phyloP scores from a whole-genome alignment of 2,888 invertebrate genomes.

The Pristionchus exspectatus region DNA sequence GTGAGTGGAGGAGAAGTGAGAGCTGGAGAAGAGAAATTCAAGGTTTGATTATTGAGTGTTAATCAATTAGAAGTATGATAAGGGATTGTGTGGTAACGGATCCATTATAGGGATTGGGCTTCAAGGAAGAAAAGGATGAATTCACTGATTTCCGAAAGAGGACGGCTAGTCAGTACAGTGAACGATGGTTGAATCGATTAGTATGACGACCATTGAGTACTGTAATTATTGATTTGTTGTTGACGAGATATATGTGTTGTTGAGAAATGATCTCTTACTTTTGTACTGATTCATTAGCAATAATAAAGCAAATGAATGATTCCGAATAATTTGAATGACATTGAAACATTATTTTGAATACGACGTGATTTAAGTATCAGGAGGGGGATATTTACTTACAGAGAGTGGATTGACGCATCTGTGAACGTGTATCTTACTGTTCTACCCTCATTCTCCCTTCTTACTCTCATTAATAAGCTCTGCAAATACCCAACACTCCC shows the following conservation, averaged over 20 bases:
- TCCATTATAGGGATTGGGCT: constrained; percentile 38
- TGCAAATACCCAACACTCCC: constrained; percentile 1
- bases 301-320: not conserved
- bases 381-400: not conserved
- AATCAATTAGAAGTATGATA: not conserved
- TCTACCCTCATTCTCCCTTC: not conserved
- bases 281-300: not conserved
- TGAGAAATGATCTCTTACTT: not conserved
- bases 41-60: constrained; percentile 81
- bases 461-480: constrained; percentile 24
- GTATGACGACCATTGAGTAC: not conserved
- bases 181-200: constrained; percentile 40
- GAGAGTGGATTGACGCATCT: constrained; percentile 15
- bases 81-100: not conserved
- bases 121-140: constrained; percentile 35
- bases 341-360: not conserved
- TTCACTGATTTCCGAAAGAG: constrained; percentile 39
- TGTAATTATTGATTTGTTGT: constrained; percentile 38
- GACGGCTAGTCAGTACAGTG: constrained; percentile 11
- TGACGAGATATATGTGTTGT: not conserved
- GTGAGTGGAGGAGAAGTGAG: constrained; percentile 92
- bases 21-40: constrained; percentile 93
- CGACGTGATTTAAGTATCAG: not conserved
- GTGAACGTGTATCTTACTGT: not conserved
- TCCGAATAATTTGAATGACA: not conserved